Base-by-base conservation (phyloP, 2,888 invertebrate genomes). In the Oscheius sp. region DNA sequence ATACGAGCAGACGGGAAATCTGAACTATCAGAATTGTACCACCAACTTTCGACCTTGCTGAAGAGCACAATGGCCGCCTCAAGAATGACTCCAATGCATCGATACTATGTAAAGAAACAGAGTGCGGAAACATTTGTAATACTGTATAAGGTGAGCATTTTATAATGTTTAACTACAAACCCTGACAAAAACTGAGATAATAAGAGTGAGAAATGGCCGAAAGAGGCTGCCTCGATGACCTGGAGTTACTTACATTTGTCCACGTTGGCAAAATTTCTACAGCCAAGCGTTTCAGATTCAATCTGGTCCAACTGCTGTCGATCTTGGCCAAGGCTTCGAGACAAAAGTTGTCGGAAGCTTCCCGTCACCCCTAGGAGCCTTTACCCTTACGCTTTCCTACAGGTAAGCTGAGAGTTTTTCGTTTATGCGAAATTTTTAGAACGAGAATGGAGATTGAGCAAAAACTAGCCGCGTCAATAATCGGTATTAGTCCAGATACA, bases 91-190 rank as follows among this genome's bases (percentile, higher is more conserved):
- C 78, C 78, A 47, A 76, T 78, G 76, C 78, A 78, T 53, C 48
- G 74, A 11, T 77, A 79, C 65, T 79, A 79, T 62, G 77, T 79
- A 29, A 79, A 76, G 70, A 79, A 79, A 59, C 79, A 79, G 57
- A 51, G 77, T 33, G 73, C 79, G 1, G 77, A 79, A n/a, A 77
- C 79, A 2, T 79, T 72, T 60, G 77, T 79, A 1, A 77, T 79
- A 21, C 72, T 76, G 5, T 79, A 79, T 48, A 68, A 73, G 72
- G 77, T 21, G 21, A 32, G 21, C 5, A 59, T 13, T 59, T 59
- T 55, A 11, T 55, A 21, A 9, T 55, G 4, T 55, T 55, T 1
- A 55, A 4, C n/a, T 55, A 4, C n/a, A 55, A 21, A 21, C 4
- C 55, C n/a, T 21, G 21, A 55, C 4, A 55, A n/a, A 55, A 55